These are phyloP conservation scores for Glomeris marginata DNA, from an alignment of 2,888 invertebrate genomes.

Conservation along the genomic window DNA sequence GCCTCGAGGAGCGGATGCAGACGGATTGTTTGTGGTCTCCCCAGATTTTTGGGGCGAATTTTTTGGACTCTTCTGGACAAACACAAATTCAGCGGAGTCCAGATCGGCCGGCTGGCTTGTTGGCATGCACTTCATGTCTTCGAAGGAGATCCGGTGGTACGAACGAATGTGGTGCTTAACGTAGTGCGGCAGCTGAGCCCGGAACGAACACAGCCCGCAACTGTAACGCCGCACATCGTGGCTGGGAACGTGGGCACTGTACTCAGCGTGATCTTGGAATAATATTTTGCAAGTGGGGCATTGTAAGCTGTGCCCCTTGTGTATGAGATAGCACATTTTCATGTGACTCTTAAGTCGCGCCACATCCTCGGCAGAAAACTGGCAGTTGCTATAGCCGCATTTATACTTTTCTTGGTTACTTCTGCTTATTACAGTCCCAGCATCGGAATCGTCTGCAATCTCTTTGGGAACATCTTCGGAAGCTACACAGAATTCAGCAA, in stretches of 20 bases:
- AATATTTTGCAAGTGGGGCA: background rate
- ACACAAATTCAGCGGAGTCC: constrained; percentile 1
- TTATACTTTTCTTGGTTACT: too few species aligned
- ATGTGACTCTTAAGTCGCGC: background rate
- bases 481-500: too few species aligned
- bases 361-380: background rate
- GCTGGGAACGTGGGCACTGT: constrained; percentile 40
- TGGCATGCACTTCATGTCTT: constrained; percentile 4
- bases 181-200: constrained; percentile 42
- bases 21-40: background rate
- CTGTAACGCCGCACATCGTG: constrained; percentile 43
- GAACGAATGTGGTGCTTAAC: constrained; percentile 42
- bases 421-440: too few species aligned
- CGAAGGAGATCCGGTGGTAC: constrained; percentile 37
- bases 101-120: background rate
- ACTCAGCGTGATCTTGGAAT: background rate
- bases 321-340: too few species aligned
- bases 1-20: background rate
- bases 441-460: too few species aligned
- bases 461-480: too few species aligned
- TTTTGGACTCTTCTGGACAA: background rate
- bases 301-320: too few species aligned
- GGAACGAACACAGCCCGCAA: constrained; percentile 43
- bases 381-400: constrained; percentile 6
- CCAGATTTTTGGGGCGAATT: background rate